phyloP scores from a whole-genome alignment of 2,113 vertebrate genomes.

The Dromiciops gliroides region DNA sequence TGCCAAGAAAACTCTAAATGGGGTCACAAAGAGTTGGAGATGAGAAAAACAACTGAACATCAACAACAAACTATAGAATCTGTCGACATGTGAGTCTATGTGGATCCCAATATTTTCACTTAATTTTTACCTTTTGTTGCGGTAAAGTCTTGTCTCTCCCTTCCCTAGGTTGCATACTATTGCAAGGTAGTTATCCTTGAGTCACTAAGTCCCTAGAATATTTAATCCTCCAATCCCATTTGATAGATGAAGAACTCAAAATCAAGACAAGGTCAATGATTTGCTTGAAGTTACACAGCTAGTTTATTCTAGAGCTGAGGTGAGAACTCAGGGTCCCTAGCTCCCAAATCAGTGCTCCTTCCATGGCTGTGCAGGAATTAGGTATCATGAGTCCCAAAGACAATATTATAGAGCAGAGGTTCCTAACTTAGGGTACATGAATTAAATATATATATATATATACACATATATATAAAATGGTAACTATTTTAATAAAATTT shows the following conservation, averaged over 20 bases:
- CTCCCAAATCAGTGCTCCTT: not conserved
- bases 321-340: not conserved
- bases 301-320: not conserved
- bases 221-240: not conserved
- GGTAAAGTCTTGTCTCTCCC: slow-evolving; percentile 3
- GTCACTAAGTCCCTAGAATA: not conserved
- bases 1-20: not conserved
- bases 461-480: not conserved
- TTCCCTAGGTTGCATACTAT: not conserved
- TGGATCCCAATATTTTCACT: slow-evolving; percentile 32
- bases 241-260: not conserved
- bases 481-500: not conserved
- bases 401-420: not conserved
- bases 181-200: not conserved
- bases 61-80: slow-evolving; percentile 33
- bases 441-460: not conserved
- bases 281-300: not conserved
- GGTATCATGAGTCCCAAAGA: not conserved
- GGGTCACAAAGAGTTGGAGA: not conserved
- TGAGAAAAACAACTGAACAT: not conserved
- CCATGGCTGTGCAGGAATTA: not conserved
- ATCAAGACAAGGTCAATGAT: not conserved
- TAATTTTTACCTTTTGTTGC: slow-evolving; percentile 4
- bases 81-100: slow-evolving; percentile 6
- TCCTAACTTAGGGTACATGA: not conserved